Evolutionary conservation across 2,888 invertebrate species (phyloP), one percentile per base, ranked within the genome.

Genomic region (Muschampia plurimacula): DNA sequence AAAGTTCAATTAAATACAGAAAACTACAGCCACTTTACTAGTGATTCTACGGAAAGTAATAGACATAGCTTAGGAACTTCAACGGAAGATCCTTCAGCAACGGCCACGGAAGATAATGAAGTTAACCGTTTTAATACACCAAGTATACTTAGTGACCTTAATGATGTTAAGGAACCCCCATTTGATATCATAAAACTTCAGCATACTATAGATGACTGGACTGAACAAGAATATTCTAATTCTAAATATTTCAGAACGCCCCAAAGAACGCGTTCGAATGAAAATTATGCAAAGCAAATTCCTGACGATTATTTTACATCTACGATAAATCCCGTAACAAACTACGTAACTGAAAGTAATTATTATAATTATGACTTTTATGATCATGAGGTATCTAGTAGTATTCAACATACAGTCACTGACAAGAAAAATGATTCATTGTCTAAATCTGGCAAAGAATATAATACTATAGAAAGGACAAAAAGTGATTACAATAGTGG

Each of bases 131-230:
- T 74, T 84, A 96, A 88, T 81, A 75, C 90, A 81, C 87, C 87
- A 82, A 69, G 83, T 76, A 83, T 87, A 75, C 76, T 87, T 2
- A 91, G 88, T 73, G 91, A 93, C 74, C 80, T 90, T 10, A 92
- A 93, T 74, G 93, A 93, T 75, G 89, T 90, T 0, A 93, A 91
- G 74, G 95, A 95, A 77, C 95, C 95, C 44, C 95, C 96, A 0
- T 96, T 97, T 80, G 97, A 97, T 83, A 95, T 97, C 13, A 95
- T 96, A 13, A 96, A 96, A 82, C 89, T 98, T 52, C 97, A 97
- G 84, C 97, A 97, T 79, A 97, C 97, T 78, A 98, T 98, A 72
- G 97, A 98, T 80, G 96, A 96, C 76, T 98, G 98, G 98, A 98
- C 97, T 0, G 96, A 96, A 80, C 96, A 97, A 89, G 96, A 96